These are phyloP conservation scores for Athene cunicularia DNA, from an alignment of 2,113 vertebrate genomes.

Conservation along the genomic window DNA sequence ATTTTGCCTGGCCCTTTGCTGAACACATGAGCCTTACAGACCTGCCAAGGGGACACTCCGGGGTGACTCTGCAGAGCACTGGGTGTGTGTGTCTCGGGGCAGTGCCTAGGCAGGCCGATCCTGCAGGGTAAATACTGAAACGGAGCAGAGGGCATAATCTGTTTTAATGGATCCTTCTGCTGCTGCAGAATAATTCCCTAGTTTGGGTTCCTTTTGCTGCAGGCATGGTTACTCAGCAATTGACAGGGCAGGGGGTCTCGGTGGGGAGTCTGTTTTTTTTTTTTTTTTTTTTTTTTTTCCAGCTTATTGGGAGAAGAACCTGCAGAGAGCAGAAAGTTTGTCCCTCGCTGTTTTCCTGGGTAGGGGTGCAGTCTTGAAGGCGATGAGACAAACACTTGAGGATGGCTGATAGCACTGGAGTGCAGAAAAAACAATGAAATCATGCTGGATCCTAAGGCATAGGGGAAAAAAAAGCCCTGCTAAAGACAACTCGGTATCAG, in stretches of 20 bases:
- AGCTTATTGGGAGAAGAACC: conserved; percentile 46
- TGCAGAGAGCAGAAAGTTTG: conserved; percentile 44
- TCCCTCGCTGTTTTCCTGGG: conserved; percentile 44
- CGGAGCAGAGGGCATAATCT: neutral
- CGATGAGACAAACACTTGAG: conserved; percentile 56
- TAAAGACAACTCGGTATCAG: neutral
- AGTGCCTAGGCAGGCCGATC: neutral
- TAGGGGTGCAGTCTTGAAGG: conserved; percentile 29
- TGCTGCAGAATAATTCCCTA: conserved; percentile 9
- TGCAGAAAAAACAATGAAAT: conserved; percentile 43
- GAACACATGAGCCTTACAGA: neutral
- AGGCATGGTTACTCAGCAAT: conserved; percentile 48
- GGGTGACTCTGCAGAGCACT: neutral
- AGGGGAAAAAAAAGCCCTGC: neutral
- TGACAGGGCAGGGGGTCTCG: conserved; percentile 45
- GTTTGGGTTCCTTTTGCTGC: conserved; percentile 44
- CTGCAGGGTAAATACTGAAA: neutral
- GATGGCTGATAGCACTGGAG: conserved; percentile 40
- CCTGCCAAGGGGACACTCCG: neutral
- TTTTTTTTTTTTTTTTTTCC: conserved; percentile 47
- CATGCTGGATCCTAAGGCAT: neutral
- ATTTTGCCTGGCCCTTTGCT: neutral
- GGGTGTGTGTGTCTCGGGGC: neutral
- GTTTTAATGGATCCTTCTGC: conserved; percentile 35
- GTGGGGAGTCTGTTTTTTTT: conserved; percentile 28